These are phyloP conservation scores for Sakesphorus luctuosus DNA, from an alignment of 2,113 vertebrate genomes.

Conservation along the genomic window DNA sequence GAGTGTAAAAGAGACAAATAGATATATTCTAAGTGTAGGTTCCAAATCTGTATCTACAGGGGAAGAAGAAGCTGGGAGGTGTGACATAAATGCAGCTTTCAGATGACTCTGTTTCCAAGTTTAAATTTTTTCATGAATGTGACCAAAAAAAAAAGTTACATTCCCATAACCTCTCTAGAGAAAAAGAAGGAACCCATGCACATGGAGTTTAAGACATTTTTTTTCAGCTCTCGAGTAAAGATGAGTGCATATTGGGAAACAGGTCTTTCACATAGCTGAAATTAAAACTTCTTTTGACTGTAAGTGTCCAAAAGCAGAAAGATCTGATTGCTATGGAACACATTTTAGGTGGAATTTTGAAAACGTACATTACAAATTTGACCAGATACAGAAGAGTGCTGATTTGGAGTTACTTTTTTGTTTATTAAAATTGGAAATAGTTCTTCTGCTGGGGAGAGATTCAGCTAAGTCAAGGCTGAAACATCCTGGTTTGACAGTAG, in stretches of 20 bases:
- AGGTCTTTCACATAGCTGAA: neutral
- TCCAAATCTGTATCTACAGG: neutral
- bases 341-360: neutral
- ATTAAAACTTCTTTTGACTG: neutral
- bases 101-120: neutral
- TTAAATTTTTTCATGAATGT: neutral
- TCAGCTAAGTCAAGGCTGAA: neutral
- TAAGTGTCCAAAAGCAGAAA: neutral
- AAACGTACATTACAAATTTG: neutral
- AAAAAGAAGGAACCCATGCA: accelerated
- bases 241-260: neutral
- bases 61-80: neutral
- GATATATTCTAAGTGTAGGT: neutral
- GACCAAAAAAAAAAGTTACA: neutral
- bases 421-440: neutral
- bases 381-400: neutral
- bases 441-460: neutral
- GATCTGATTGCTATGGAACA: neutral
- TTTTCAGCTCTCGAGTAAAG: neutral
- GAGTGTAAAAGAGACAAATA: neutral
- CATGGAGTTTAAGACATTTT: neutral
- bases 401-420: neutral
- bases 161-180: neutral
- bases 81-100: neutral
- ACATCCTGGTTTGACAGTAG: neutral